A percentile compares a stretch with the other conserved stretches of the same genome.
Conservation (phyloP, 2,113 vertebrate species). For the Vidua chalybeata region DNA sequence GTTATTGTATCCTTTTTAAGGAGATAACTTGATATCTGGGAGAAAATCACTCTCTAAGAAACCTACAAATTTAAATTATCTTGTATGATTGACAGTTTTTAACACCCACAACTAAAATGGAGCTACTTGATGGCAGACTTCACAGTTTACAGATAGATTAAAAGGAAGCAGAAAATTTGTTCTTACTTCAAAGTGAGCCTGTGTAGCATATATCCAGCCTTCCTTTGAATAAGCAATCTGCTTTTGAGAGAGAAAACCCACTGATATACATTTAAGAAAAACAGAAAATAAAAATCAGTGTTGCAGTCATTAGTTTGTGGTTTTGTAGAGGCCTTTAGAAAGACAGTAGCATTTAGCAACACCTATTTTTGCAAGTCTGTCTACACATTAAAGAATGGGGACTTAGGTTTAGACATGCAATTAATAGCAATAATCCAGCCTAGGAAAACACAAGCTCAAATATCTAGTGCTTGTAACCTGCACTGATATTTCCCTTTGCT, state of each 20-base stretch:
- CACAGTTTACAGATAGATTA: conserved; percentile 23
- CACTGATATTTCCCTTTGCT: neutral
- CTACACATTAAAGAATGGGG: neutral
- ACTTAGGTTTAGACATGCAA: neutral
- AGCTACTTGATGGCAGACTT: conserved; percentile 24
- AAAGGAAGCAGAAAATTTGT: neutral
- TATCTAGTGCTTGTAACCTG: neutral
- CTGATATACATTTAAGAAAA: neutral
- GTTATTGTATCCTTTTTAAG: neutral
- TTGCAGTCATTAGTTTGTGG: neutral
- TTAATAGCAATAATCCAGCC: neutral
- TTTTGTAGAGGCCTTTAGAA: neutral
- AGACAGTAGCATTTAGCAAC: neutral
- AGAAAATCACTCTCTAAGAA: conserved; percentile 23
- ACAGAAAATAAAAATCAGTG: neutral
- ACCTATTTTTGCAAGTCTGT: neutral
- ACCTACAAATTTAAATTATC: conserved; percentile 25
- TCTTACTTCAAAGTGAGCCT: neutral
- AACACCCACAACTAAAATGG: conserved; percentile 35
- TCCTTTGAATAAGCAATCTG: neutral
- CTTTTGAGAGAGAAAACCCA: neutral
- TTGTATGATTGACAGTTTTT: neutral
- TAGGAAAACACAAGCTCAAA: neutral
- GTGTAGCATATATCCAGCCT: neutral
- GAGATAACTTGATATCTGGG: neutral